Percentiles rank a stretch among this genome's conserved stretches.
Conservation (phyloP, 2,113 vertebrate species). For the Calypte anna region DNA sequence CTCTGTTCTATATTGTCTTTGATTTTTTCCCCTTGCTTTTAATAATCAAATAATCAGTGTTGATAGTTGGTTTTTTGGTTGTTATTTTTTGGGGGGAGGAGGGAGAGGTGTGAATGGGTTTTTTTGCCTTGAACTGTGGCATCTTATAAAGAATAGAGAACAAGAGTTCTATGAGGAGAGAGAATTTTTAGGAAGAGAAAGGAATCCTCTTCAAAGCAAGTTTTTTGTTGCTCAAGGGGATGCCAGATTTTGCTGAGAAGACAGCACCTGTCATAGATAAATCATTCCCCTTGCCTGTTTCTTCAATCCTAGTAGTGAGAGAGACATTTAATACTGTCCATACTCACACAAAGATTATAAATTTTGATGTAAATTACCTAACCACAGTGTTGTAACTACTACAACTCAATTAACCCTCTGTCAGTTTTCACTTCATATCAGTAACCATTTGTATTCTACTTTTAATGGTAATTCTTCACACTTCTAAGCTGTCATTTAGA, state of each 20-base stretch:
- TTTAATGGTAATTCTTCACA: background rate
- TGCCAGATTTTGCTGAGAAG: background rate
- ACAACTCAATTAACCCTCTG: background rate
- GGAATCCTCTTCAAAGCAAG: background rate
- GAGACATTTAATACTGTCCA: background rate
- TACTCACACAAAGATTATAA: background rate
- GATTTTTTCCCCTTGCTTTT: background rate
- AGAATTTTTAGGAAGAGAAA: background rate
- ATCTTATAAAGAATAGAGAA: background rate
- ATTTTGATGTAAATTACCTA: background rate
- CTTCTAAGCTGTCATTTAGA: background rate
- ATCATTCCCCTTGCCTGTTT: background rate
- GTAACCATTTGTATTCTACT: background rate
- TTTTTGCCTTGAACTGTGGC: background rate
- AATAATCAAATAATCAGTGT: background rate
- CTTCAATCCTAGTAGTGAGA: background rate
- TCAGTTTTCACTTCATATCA: background rate
- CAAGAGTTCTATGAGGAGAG: background rate
- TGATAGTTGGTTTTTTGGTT: background rate
- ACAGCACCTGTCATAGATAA: background rate
- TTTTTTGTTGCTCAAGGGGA: background rate
- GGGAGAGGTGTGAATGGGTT: no score
- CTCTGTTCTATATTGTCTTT: background rate
- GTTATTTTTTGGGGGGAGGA: rapidly evolving
- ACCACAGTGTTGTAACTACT: background rate